Base-by-base conservation (phyloP, 2,113 vertebrate genomes). In the Rhinoderma darwinii region DNA sequence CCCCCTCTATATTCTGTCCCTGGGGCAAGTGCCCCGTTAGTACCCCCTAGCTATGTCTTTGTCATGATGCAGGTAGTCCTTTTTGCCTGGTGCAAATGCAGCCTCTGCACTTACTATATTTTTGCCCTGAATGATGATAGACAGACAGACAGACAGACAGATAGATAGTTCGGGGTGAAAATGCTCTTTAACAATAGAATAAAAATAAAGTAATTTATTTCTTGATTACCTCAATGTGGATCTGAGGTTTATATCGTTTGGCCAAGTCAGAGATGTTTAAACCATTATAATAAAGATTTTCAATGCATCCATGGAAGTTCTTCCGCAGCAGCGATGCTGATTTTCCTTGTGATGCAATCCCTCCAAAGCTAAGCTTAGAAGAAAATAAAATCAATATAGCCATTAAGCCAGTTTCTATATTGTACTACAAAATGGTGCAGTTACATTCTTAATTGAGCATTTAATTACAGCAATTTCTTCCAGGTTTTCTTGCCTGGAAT, bases 361-460 rank as follows among this genome's bases (percentile, higher is more conserved):
- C 95, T 93, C 97, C 97, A 91, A 98, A 96, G 89, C 95, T 97
- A 94, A 99, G 94, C 97, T 98, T 94, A 94, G 94, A 94, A 95
- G 90, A 95, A 91, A 94, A 93, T 80, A 93, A 73, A 94, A 95
- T 94, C 92, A 94, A 94, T 93, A 89, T 92, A 92, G 92, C 84
- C 91, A 89, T 94, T 95, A 93, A 93, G 89, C 91, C 88, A 89
- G 89, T 90, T 93, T 93, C 90, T 90, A 89, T 75, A 73, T 37
- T 82, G 39, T 66, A 47, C 18, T 73, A 82, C 5, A 86, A 35
- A 51, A 44, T 86, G 85, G 72, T 73, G 51, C 77, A 81, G 30
- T 81, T 72, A 86, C 50, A 39, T 56, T 80, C 51, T 73, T 86
- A 81, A 86, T 81, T 86, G 85, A 81, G 77, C 77, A 82, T 86